phyloP scores from a whole-genome alignment of 2,888 invertebrate genomes.

The Eupithecia subumbrata region DNA sequence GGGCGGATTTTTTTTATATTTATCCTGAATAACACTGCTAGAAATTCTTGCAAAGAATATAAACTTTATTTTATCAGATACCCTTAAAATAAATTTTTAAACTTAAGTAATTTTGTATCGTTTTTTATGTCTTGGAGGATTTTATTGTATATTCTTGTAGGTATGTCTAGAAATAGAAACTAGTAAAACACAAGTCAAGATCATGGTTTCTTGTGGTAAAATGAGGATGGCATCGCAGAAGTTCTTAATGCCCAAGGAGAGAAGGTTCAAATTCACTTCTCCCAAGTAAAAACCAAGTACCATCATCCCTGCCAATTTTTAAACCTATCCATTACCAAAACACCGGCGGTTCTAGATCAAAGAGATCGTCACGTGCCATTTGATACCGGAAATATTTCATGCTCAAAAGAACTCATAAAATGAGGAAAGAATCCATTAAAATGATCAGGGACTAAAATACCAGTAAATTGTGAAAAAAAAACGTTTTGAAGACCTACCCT shows the following conservation, averaged over 20 bases:
- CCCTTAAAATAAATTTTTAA: too few species aligned
- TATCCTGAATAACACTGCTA: too few species aligned
- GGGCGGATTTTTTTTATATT: too few species aligned
- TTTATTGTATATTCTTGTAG: too few species aligned
- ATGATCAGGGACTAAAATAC: conserved; percentile 42
- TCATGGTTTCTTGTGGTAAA: too few species aligned
- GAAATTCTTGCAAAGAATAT: too few species aligned
- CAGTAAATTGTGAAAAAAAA: conserved; percentile 44
- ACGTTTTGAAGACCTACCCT: conserved; percentile 33
- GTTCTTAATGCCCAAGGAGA: background rate
- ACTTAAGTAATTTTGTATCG: too few species aligned
- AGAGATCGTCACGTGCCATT: conserved; percentile 31
- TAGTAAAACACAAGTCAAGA: too few species aligned
- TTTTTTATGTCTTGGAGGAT: too few species aligned
- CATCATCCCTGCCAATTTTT: background rate
- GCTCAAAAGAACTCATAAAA: conserved; percentile 38
- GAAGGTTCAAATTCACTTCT: background rate
- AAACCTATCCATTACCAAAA: conserved; percentile 11
- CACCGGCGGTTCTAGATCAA: conserved; percentile 29
- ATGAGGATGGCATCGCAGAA: too few species aligned
- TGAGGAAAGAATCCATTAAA: conserved; percentile 41
- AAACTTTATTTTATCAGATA: too few species aligned
- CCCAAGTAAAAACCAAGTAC: background rate
- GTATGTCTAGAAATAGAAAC: too few species aligned
- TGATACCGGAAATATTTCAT: conserved; percentile 29